Evolutionary conservation across 2,888 invertebrate species (phyloP).

Genomic region (Cordilura impudica): DNA sequence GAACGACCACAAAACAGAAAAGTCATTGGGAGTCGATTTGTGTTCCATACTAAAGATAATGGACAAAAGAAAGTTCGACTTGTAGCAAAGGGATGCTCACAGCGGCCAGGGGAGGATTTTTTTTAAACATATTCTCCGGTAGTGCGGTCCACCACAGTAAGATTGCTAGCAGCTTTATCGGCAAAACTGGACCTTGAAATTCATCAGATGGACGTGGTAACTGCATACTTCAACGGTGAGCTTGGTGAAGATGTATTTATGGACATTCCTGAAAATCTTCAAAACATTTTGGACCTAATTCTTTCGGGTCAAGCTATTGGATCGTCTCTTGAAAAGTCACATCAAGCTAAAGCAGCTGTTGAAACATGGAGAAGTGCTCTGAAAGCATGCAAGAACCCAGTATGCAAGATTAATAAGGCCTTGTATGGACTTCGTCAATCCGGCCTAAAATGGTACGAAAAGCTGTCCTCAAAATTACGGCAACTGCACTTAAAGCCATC

Average conservation of each 20-base stretch:
- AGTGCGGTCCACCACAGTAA: conserved; percentile 33
- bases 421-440: conserved; percentile 55
- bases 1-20: conserved; percentile 43
- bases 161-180: conserved; percentile 35
- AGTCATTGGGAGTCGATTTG: conserved; percentile 51
- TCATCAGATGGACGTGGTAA: conserved; percentile 39
- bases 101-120: conserved; percentile 47
- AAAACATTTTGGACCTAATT: conserved; percentile 16
- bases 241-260: conserved; percentile 39
- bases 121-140: conserved; percentile 35
- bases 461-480: conserved; percentile 30
- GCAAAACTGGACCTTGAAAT: conserved; percentile 26
- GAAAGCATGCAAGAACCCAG: conserved; percentile 26
- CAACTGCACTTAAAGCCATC: conserved; percentile 22
- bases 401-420: conserved; percentile 44
- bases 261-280: conserved; percentile 30
- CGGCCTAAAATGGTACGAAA: conserved; percentile 44
- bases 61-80: conserved; percentile 33
- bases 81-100: conserved; percentile 34
- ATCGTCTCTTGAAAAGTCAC: not conserved
- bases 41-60: conserved; percentile 37
- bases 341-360: not conserved
- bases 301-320: not conserved
- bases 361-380: conserved; percentile 8
- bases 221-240: conserved; percentile 47